These are phyloP conservation scores for Acanthochromis polyacanthus DNA, from an alignment of 2,113 vertebrate genomes.

Conservation along the genomic window DNA sequence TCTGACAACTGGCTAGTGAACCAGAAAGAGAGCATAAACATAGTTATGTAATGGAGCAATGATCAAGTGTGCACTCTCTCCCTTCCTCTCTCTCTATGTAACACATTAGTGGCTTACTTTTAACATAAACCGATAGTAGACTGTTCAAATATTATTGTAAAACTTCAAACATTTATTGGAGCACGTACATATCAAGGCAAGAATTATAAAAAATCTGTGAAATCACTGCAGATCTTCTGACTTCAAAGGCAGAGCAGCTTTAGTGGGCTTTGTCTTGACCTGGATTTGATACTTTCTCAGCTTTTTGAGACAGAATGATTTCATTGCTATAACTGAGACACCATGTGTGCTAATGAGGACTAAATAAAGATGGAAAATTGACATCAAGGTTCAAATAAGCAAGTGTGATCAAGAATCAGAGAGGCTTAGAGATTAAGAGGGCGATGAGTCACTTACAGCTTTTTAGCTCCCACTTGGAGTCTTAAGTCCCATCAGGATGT, in stretches of 20 bases:
- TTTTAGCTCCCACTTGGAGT: slow-evolving; percentile 34
- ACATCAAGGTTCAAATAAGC: slow-evolving; percentile 34
- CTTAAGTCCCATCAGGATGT: slow-evolving; percentile 14
- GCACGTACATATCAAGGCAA: neutral
- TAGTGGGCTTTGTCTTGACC: neutral
- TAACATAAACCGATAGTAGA: neutral
- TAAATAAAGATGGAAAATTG: slow-evolving; percentile 23
- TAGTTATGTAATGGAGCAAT: slow-evolving; percentile 57
- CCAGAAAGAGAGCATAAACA: slow-evolving; percentile 52
- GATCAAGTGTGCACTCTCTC: neutral
- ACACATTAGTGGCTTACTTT: slow-evolving; percentile 15
- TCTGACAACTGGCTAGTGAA: slow-evolving; percentile 51
- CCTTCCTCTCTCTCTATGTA: neutral
- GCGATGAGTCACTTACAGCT: slow-evolving; percentile 22
- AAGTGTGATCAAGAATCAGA: neutral
- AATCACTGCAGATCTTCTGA: neutral
- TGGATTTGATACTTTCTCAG: slow-evolving; percentile 5
- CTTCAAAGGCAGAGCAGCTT: slow-evolving; percentile 6
- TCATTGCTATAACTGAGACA: neutral
- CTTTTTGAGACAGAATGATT: neutral
- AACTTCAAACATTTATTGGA: too few relatives aligned
- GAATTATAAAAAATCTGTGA: too few relatives aligned
- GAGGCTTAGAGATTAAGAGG: neutral
- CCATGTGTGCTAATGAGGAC: slow-evolving; percentile 9
- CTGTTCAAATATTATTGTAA: neutral